Percentiles rank a stretch among this genome's conserved stretches.
Evolutionary conservation across 2,888 invertebrate species (phyloP).

Genomic region (Seladonia tumulorum): DNA sequence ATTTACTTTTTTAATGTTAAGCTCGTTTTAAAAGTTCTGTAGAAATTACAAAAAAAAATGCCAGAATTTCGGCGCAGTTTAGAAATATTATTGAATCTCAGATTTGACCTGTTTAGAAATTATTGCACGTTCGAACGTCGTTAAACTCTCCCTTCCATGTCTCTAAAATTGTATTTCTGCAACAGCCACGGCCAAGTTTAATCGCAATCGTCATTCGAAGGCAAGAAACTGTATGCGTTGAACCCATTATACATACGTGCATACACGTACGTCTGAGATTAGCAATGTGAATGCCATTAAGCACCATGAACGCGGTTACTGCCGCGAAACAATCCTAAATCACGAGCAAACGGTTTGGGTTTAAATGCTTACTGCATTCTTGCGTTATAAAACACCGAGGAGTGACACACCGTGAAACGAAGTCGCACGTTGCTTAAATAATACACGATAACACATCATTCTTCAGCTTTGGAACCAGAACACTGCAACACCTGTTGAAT

Average conservation of each 20-base stretch:
- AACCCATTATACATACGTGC: background rate
- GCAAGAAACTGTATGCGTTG: background rate
- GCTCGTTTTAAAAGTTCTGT: background rate
- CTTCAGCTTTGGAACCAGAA: background rate
- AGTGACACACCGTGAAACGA: conserved; percentile 31
- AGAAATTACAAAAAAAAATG: background rate
- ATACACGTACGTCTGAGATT: conserved; percentile 1
- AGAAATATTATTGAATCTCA: background rate
- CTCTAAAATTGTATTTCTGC: background rate
- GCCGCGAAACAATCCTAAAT: conserved; percentile 32
- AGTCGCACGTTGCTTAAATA: conserved; percentile 27
- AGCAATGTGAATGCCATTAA: conserved; percentile 42
- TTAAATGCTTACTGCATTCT: conserved; percentile 10
- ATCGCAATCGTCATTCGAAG: background rate
- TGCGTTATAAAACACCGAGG: conserved; percentile 25
- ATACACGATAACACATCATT: conserved; percentile 18
- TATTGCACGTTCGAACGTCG: background rate
- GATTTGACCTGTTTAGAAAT: background rate
- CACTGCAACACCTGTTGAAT: conserved; percentile 66
- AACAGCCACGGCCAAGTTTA: background rate
- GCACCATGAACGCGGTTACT: conserved; percentile 22
- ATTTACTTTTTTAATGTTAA: background rate
- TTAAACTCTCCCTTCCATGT: background rate
- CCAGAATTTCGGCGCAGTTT: background rate
- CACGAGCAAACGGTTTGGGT: conserved; percentile 26